Evolutionary conservation across 2,797 vertebrate genomes (phyloP).

Genomic region (Gobio occitaniae): DNA sequence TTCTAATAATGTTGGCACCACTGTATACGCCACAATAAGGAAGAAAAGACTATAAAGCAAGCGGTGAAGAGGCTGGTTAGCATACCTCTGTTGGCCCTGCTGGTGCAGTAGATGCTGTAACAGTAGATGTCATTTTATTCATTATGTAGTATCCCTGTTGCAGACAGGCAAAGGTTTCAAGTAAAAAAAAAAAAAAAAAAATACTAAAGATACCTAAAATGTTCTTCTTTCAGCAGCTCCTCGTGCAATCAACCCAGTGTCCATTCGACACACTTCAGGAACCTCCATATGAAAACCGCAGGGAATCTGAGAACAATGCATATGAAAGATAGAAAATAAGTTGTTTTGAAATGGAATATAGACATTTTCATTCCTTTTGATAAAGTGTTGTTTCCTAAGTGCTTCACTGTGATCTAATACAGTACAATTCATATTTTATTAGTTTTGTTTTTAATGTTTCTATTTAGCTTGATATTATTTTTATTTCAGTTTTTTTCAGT

Average conservation of each 20-base stretch:
- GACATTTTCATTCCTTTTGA: conserved; percentile 1
- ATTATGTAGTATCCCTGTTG: background rate
- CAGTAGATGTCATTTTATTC: background rate
- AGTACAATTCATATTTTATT: background rate
- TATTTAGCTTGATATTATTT: background rate
- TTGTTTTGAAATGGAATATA: conserved; percentile 1
- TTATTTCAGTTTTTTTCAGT: background rate
- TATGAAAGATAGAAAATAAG: background rate
- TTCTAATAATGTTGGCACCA: too few relatives aligned
- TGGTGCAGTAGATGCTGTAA: background rate
- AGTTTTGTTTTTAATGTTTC: too few relatives aligned
- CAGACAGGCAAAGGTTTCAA: background rate
- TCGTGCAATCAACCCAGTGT: background rate
- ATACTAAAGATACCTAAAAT: background rate
- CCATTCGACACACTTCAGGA: conserved; percentile 21
- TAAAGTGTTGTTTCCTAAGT: conserved; percentile 2
- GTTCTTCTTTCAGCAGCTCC: background rate
- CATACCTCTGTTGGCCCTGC: background rate
- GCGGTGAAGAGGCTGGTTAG: background rate
- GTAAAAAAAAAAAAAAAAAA: background rate
- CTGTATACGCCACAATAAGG: background rate
- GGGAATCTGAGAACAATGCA: conserved; percentile 11
- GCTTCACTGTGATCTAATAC: background rate
- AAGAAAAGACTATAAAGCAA: background rate
- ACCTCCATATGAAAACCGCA: background rate